phyloP scores from a whole-genome alignment of 64 coral and sea anemone genomes.

The Platygyra sinensis region DNA sequence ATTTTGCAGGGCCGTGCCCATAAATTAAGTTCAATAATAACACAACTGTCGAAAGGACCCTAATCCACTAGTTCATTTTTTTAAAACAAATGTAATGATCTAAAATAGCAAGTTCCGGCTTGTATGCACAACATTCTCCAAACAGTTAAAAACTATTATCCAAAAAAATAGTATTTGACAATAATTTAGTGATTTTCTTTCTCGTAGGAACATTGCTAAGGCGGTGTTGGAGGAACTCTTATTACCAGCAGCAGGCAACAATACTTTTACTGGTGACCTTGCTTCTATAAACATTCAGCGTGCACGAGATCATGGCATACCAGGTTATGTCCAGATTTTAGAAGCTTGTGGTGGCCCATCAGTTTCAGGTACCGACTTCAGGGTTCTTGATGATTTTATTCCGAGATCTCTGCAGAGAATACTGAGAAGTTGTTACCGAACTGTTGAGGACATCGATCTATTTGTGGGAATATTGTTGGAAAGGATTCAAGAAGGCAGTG shows the following conservation, averaged over 20 bases:
- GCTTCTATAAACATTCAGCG: constrained; percentile 69
- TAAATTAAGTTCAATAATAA: too few relatives aligned
- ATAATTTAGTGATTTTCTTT: neutral
- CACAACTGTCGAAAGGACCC: too few relatives aligned
- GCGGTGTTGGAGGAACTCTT: constrained; percentile 14
- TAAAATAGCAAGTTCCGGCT: too few relatives aligned
- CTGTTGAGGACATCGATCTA: constrained; percentile 54
- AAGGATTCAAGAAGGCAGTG: neutral
- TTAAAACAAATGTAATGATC: too few relatives aligned
- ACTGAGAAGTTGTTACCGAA: neutral
- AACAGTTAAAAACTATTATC: too few relatives aligned
- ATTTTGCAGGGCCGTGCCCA: too few relatives aligned
- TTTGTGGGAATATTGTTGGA: constrained; percentile 37
- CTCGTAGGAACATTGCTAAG: constrained; percentile 4
- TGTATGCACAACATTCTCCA: too few relatives aligned
- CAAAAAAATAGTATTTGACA: too few relatives aligned
- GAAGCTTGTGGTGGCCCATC: neutral
- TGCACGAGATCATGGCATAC: constrained; percentile 64
- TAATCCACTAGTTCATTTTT: too few relatives aligned
- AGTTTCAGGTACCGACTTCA: neutral
- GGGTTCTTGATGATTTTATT: too few relatives aligned
- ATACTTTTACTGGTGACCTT: constrained; percentile 28
- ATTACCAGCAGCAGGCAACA: neutral
- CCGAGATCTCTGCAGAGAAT: neutral
- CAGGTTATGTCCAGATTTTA: constrained; percentile 29